Conservation (phyloP, 2,797 vertebrate genomes). For the Hylomyscus alleni region DNA sequence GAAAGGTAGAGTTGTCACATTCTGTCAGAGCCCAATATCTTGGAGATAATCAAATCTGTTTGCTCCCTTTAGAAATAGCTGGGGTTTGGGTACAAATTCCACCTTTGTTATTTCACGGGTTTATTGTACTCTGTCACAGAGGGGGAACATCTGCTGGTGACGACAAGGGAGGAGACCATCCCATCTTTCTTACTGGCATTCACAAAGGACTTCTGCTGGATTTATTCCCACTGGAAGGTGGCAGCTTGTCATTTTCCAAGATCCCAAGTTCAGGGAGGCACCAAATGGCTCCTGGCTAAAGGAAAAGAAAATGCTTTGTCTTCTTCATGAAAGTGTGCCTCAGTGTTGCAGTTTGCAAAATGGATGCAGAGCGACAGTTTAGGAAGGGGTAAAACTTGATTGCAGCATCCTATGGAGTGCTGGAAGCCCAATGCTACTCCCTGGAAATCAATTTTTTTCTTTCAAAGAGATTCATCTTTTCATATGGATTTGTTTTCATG, state of each 20-base stretch:
- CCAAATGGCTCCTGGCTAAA: background rate
- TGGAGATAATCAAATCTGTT: slow-evolving; percentile 79
- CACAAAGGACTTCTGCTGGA: slow-evolving; percentile 35
- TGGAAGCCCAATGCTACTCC: background rate
- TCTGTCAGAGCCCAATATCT: slow-evolving; percentile 81
- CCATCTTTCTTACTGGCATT: slow-evolving; percentile 48
- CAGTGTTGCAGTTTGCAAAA: background rate
- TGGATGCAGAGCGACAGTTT: background rate
- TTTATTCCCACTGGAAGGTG: slow-evolving; percentile 33
- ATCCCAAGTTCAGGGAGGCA: background rate
- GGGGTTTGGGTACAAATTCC: slow-evolving; percentile 46
- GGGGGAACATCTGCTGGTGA: slow-evolving; percentile 64
- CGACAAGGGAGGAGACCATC: background rate
- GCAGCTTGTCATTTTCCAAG: slow-evolving; percentile 43
- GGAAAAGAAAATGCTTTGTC: background rate
- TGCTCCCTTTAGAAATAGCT: slow-evolving; percentile 70
- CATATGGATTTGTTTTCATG: background rate
- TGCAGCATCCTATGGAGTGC: background rate
- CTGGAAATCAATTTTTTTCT: background rate
- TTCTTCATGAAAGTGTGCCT: accelerated
- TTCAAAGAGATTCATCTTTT: background rate
- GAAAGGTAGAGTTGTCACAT: slow-evolving; percentile 86
- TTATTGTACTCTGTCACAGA: slow-evolving; percentile 65
- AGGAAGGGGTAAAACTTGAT: background rate
- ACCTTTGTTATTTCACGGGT: slow-evolving; percentile 61